Evolutionary conservation across 2,113 vertebrate species (phyloP), one percentile per base, ranked within the genome.

Genomic region (Triplophysa siluroides): DNA sequence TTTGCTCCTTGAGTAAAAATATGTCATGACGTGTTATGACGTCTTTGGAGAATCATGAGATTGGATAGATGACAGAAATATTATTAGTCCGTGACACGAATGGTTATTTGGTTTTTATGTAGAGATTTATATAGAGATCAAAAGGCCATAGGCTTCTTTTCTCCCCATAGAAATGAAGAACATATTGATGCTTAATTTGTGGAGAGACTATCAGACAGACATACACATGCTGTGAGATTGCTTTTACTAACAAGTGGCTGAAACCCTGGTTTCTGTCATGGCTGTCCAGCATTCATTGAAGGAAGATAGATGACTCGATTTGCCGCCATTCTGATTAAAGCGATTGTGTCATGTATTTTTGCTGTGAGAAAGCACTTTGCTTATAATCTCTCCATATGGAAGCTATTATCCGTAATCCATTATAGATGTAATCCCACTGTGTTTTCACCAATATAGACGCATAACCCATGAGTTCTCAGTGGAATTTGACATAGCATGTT

Each of bases 391-490:
- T 69, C 61, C 33, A 47, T 43, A 81, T 78, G 80, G 6, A 26
- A 21, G 29, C 21, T 10, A 41, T 13, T 12, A 67, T 43, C 68
- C 14, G 18, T 56, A 64, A 56, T 66, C 75, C 56, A 21, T 70
- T 16, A 29, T 33, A 76, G 45, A 70, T 14, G 41, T 67, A 66
- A 78, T 82, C 68, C 52, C 18, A 60, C 70, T 8, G 82, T 56
- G 62, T 73, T 67, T 85, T 29, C 78, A 74, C 43, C 70, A 70
- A 21, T 66, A 76, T 74, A 66, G 64, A 63, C 14, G 41, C 61
- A 72, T 79, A 72, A 73, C 18, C 45, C 60, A 69, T 29, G 45
- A 71, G 50, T 54, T 71, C 50, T 56, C 69, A 60, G 45, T 81
- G 54, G 72, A 75, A 50, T 62, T 68, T 50, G 14, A 29, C 62